phyloP scores from a whole-genome alignment of 2,797 vertebrate genomes.

The Meriones psammophilus region DNA sequence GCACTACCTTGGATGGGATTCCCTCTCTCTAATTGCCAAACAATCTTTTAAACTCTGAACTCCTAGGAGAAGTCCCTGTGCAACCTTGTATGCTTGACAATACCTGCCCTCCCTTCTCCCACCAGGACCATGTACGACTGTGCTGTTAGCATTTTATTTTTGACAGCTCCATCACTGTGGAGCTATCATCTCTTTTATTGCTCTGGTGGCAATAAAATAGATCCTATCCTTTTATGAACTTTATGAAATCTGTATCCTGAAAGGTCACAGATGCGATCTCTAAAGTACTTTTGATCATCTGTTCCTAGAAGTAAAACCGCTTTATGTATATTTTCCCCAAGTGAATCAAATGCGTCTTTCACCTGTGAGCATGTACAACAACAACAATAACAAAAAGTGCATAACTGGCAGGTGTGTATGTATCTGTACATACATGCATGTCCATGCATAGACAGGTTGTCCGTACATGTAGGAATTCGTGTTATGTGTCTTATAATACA shows the following conservation, averaged over 20 bases:
- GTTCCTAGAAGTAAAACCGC: conserved; percentile 22
- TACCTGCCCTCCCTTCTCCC: conserved; percentile 52
- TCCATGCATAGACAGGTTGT: neutral
- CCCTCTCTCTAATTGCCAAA: conserved; percentile 25
- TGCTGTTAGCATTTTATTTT: conserved; percentile 58
- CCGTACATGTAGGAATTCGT: neutral
- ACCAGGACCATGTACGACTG: neutral
- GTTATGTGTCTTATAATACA: conserved; percentile 33
- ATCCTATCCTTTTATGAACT: conserved; percentile 50
- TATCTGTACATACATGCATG: neutral
- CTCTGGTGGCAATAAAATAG: conserved; percentile 54
- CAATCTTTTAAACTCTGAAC: conserved; percentile 68
- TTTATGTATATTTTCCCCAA: neutral
- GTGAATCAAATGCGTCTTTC: conserved; percentile 30
- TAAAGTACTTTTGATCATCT: conserved; percentile 50
- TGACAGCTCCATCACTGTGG: conserved; percentile 56
- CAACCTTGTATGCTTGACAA: neutral
- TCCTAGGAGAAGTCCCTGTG: conserved; percentile 47
- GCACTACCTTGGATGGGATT: neutral
- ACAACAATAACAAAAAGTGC: neutral
- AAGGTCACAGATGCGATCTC: conserved; percentile 46
- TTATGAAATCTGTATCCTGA: conserved; percentile 61
- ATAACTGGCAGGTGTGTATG: neutral
- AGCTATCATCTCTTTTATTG: conserved; percentile 64
- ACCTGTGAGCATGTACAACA: conserved; percentile 28